Evolutionary conservation across 2,113 vertebrate species (phyloP).

Genomic region (Onychostruthus taczanowskii): DNA sequence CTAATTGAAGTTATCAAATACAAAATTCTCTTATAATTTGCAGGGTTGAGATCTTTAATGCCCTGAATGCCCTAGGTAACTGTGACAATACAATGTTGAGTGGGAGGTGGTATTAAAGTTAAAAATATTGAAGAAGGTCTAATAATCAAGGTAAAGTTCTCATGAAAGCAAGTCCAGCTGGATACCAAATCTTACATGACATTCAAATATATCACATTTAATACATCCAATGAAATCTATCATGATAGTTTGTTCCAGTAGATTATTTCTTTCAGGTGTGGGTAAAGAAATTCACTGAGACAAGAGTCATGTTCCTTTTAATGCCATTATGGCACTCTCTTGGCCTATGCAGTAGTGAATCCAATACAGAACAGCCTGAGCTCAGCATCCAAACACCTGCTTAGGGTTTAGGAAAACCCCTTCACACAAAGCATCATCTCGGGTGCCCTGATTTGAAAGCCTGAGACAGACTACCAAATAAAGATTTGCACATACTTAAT

Average conservation of each 20-base stretch:
- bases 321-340: neutral
- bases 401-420: neutral
- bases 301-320: neutral
- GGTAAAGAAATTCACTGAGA: neutral
- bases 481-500: neutral
- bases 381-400: neutral
- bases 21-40: constrained; percentile 11
- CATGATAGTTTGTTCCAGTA: neutral
- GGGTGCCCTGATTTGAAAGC: neutral
- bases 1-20: constrained; percentile 35
- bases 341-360: neutral
- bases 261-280: neutral
- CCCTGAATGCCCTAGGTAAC: neutral
- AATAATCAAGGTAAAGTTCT: neutral
- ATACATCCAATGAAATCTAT: neutral
- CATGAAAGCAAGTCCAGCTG: neutral
- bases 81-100: neutral
- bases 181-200: neutral
- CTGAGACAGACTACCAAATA: neutral
- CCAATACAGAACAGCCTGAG: neutral
- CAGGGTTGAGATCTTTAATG: neutral
- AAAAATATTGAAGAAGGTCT: neutral
- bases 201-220: neutral
- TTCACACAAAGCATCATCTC: neutral
- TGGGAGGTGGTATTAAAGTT: neutral